Evolutionary conservation across 2,113 vertebrate species (phyloP).

Genomic region (Pogona vitticeps): DNA sequence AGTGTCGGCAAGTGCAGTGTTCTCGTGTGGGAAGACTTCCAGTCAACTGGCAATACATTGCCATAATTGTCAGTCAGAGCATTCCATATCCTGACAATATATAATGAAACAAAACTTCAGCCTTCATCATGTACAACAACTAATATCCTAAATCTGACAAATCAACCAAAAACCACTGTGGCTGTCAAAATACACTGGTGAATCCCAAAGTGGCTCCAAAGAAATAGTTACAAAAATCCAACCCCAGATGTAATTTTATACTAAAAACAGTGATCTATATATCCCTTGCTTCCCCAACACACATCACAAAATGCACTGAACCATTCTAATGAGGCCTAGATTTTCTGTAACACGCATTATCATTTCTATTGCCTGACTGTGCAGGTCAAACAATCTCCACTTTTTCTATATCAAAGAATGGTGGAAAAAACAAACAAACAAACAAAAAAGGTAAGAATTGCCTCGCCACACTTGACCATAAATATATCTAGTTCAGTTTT

Average conservation of each 20-base stretch:
- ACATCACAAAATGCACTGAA: neutral
- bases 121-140: slow-evolving; percentile 4
- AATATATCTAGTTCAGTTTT: neutral
- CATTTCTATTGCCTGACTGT: too few relatives aligned
- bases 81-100: slow-evolving; percentile 90
- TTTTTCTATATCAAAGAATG: too few relatives aligned
- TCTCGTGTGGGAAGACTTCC: slow-evolving; percentile 94
- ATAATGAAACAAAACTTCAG: slow-evolving; percentile 41
- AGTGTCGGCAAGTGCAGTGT: slow-evolving; percentile 91
- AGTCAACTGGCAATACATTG: slow-evolving; percentile 97
- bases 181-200: neutral
- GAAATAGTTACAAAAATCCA: neutral
- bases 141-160: slow-evolving; percentile 1
- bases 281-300: neutral
- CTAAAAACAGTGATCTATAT: too few relatives aligned
- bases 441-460: neutral
- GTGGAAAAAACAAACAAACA: too few relatives aligned
- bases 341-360: too few relatives aligned
- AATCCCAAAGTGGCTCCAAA: neutral
- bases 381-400: too few relatives aligned
- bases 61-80: slow-evolving; percentile 95
- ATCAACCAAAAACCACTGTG: too few relatives aligned
- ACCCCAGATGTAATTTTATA: too few relatives aligned
- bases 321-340: too few relatives aligned
- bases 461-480: neutral